These are phyloP conservation scores for Bubo bubo DNA, from an alignment of 2,113 vertebrate genomes.

Conservation along the genomic window DNA sequence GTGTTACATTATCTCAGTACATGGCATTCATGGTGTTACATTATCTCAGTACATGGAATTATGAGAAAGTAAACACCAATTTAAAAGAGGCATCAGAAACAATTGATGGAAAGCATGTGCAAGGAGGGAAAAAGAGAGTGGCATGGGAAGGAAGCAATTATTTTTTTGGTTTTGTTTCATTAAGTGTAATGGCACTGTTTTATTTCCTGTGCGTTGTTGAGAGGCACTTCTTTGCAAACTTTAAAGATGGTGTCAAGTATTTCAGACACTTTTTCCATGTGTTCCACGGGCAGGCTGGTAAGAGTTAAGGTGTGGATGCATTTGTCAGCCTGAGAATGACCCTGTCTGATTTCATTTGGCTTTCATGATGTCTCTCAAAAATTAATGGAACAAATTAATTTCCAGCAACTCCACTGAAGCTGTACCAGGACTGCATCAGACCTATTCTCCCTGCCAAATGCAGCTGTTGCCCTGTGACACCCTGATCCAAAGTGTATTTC, in stretches of 20 bases:
- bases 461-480: not conserved
- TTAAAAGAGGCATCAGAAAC: conserved; percentile 19
- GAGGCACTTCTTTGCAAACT: not conserved
- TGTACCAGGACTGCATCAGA: not conserved
- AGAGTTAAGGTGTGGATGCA: conserved; percentile 17
- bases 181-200: not conserved
- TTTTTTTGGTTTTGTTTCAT: not conserved
- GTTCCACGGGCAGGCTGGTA: not conserved
- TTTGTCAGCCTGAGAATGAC: conserved; percentile 15
- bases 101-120: not conserved
- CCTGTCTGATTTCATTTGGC: conserved; percentile 41
- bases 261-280: not conserved
- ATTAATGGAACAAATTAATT: conserved; percentile 45
- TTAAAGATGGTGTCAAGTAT: not conserved
- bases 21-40: not conserved
- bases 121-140: not conserved
- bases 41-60: not conserved
- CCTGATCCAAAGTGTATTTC: not conserved
- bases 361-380: not conserved
- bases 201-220: not conserved
- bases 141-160: not conserved
- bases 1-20: not conserved
- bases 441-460: conserved; percentile 1
- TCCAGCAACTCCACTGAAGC: not conserved
- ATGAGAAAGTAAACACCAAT: not conserved